Base-by-base conservation (phyloP, 1,140 invertebrate genomes). In the Trichonephila clavipes region DNA sequence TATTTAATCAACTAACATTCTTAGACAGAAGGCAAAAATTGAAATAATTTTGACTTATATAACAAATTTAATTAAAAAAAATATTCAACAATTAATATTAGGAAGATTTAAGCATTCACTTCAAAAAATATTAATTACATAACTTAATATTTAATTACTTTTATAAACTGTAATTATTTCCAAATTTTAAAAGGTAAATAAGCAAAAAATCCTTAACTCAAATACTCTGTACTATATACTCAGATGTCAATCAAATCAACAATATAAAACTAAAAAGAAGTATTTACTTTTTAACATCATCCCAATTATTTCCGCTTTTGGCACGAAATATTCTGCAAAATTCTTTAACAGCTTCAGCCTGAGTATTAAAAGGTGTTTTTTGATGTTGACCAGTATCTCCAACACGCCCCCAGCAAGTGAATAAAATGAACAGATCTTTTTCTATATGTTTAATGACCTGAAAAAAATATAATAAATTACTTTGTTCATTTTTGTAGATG, bases 341-440 rank as follows among this genome's bases (percentile, higher is more conserved):
- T 95, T 97, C 96, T 94, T 96, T 96, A 10, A 95, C 95, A 51
- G 96, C 96, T 61, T 96, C 96, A 59, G 96, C 95, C 58, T 95
- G 89, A 16, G 94, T 95, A 21, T 94, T 95, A 95, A 96, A 96
- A 64, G 96, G 96, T n/a, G 96, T 96, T 92, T 96, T 96, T 95
- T 96, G 96, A 94, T 95, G 96, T 94, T 96, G 96, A 19, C 96
- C 96, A 8, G 88, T 94, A 66, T 96, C 95, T 16, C 96, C 96
- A 90, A 97, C 96, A 64, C 96, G 94, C n/a, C 96, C 96, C 96
- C 96, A 97, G 58, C 96, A 95, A 51, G 96, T 97, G 94, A 97
- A 96, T 58, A 97, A 94, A 44, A 97, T 94, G 94, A 95, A 96
- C 34, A 96, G 94, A 89, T 96, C 95, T 92, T 96, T 96, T 10